Conservation (phyloP, 2,113 vertebrate genomes). For the Fulica atra region DNA sequence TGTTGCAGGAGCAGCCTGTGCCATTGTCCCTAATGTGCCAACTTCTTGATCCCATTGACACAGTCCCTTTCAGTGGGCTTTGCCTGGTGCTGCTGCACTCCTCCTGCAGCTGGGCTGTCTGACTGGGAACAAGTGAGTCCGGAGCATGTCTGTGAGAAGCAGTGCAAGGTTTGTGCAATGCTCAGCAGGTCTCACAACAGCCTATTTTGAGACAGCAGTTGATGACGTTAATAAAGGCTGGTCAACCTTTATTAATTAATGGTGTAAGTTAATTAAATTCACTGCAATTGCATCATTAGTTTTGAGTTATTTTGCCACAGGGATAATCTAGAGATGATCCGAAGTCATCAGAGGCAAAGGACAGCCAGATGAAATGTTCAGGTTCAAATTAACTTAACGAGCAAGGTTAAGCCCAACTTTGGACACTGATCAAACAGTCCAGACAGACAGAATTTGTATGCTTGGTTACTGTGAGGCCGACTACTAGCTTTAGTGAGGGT, state of each 20-base stretch:
- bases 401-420: background rate
- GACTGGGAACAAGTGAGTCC: background rate
- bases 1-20: background rate
- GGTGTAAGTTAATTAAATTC: background rate
- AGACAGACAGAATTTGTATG: background rate
- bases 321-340: background rate
- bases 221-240: background rate
- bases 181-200: background rate
- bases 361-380: background rate
- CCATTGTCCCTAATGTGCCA: background rate
- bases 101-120: fast-evolving
- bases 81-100: fast-evolving
- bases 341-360: background rate
- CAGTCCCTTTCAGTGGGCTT: fast-evolving
- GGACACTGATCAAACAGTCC: background rate
- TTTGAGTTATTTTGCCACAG: background rate
- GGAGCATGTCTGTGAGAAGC: fast-evolving
- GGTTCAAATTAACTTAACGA: background rate
- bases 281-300: background rate
- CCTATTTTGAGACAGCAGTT: background rate
- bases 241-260: background rate
- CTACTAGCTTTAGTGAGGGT: background rate
- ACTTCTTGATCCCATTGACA: background rate
- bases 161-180: background rate
- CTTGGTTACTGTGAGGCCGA: background rate